These are phyloP conservation scores for Rhyacophila evoluta DNA, from an alignment of 2,888 invertebrate genomes.

Conservation along the genomic window DNA sequence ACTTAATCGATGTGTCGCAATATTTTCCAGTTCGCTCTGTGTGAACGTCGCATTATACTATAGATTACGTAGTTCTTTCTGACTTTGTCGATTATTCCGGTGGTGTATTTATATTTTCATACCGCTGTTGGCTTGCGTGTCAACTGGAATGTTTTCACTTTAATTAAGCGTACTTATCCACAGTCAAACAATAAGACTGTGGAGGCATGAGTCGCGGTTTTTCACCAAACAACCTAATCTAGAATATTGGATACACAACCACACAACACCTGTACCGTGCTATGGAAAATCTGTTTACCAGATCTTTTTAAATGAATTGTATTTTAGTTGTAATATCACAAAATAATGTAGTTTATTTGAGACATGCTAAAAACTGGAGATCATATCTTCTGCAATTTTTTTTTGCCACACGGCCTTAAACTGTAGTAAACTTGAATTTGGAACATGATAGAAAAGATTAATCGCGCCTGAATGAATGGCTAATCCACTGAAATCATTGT, in stretches of 20 bases:
- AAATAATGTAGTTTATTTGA: no score
- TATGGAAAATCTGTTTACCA: background rate
- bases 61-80: background rate
- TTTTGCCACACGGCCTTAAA: no score
- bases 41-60: background rate
- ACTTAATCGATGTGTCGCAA: background rate
- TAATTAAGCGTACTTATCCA: background rate
- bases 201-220: background rate
- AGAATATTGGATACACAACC: background rate
- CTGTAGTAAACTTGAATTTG: no score
- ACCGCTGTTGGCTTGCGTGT: background rate
- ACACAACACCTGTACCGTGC: background rate
- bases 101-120: background rate
- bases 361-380: no score
- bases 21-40: background rate
- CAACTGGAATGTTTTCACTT: conserved; percentile 3
- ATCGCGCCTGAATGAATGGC: no score
- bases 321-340: no score
- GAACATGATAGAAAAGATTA: no score
- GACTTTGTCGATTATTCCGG: background rate
- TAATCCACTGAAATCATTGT: no score
- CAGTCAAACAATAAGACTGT: conserved; percentile 4
- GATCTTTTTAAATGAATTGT: background rate
- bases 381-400: no score
- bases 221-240: background rate